Evolutionary conservation across 2,113 vertebrate species (phyloP), one percentile per base, ranked within the genome.

Genomic region (Dromaius novaehollandiae): DNA sequence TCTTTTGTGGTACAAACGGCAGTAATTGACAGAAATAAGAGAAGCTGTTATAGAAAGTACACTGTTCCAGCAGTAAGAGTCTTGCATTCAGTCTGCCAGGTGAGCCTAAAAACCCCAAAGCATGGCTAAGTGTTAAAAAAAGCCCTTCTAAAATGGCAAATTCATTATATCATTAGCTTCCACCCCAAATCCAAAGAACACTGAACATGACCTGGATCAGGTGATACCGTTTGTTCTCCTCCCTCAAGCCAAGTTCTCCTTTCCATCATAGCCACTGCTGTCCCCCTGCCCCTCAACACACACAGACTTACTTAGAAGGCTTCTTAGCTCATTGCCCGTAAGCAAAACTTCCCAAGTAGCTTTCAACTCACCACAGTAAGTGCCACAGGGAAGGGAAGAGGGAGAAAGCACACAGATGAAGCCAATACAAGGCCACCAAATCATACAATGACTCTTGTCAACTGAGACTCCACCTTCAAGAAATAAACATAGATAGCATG

Each of bases 21-120:
- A 89, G 71, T 71, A 90, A 97, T n/a, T 51, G 74, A 65, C 71
- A 95, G 86, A 71, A 90, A 89, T 48, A 78, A 73, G 89, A 95
- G 90, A 74, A 73, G 78, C 81, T 10, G 19, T 71, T 89, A 70
- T 2, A 77, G 32, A 76, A 76, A 81, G 56, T 4, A 70, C 71
- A 80, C 26, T 0, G 0, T 68, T 79, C 55, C 66, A 51, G 64
- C 48, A 84, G 80, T 30, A 77, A 77, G 84, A 56, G 2, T 5
- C 50, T 65, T 61, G 53, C 36, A 75, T 82, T 77, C 51, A 51
- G 68, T 36, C 70, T 70, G 61, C 48, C 38, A 90, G 82, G 75
- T 86, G 28, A 88, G 53, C 26, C 36, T 40, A 48, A 89, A 53
- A 6, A 15, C 28, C 65, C 50, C 44, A 65, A 84, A 70, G 7